Percentiles rank a stretch among this genome's conserved stretches.
Evolutionary conservation across 2,888 invertebrate genomes (phyloP).

Genomic region (Spodoptera picta): DNA sequence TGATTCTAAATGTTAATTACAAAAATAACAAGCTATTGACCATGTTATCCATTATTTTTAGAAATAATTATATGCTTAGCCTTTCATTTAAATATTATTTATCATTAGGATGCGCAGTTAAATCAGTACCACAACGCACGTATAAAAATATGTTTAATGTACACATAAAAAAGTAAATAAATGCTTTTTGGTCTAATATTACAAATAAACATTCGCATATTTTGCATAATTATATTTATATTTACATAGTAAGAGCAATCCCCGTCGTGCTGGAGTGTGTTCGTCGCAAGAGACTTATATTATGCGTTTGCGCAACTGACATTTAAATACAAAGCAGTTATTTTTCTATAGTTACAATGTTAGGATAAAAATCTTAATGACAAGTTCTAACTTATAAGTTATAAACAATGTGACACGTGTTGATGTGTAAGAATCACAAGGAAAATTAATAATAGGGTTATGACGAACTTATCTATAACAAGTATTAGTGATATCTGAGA

Average conservation of each 20-base stretch:
- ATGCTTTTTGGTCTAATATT: constrained; percentile 63
- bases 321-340: constrained; percentile 34
- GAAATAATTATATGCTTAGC: constrained; percentile 27
- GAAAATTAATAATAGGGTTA: not conserved
- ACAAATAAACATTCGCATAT: constrained; percentile 38
- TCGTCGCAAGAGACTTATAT: constrained; percentile 16
- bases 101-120: constrained; percentile 4
- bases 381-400: not conserved
- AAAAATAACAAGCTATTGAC: constrained; percentile 40
- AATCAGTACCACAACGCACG: constrained; percentile 9
- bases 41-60: constrained; percentile 50
- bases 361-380: constrained; percentile 4
- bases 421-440: not conserved
- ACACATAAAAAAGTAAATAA: constrained; percentile 46
- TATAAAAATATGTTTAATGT: constrained; percentile 21
- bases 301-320: constrained; percentile 24
- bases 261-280: constrained; percentile 19
- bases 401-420: constrained; percentile 6
- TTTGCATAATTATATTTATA: constrained; percentile 32
- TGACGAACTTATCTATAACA: constrained; percentile 1
- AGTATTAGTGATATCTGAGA: constrained; percentile 9
- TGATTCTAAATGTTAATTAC: constrained; percentile 52
- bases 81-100: constrained; percentile 1
- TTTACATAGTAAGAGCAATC: constrained; percentile 31
- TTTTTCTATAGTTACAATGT: constrained; percentile 19